A percentile compares a stretch with the other conserved stretches of the same genome.
phyloP scores from a whole-genome alignment of 2,888 invertebrate genomes.

The Caenorhabditis becei region DNA sequence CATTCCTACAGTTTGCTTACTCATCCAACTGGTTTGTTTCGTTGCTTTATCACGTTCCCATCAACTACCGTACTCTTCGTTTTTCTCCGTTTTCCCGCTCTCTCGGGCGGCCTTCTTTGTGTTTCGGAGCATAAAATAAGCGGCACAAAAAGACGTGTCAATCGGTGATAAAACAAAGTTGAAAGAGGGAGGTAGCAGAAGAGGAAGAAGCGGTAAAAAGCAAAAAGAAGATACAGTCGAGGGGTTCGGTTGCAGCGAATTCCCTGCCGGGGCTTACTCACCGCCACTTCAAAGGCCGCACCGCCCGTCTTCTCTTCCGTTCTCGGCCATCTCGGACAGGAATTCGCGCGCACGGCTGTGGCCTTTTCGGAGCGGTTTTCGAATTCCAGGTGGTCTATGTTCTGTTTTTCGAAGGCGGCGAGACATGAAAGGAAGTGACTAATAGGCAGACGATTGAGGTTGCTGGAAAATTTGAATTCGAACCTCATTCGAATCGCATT shows the following conservation, averaged over 20 bases:
- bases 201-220: background rate
- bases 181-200: background rate
- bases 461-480: constrained; percentile 7
- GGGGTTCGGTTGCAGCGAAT: background rate
- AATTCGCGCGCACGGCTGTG: background rate
- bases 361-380: background rate
- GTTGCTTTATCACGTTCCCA: background rate
- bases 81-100: background rate
- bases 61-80: constrained; percentile 4
- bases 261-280: background rate
- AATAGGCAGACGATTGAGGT: constrained; percentile 13
- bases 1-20: too few relatives aligned
- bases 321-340: constrained; percentile 12
- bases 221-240: constrained; percentile 1
- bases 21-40: too few relatives aligned
- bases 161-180: constrained; percentile 23
- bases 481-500: background rate
- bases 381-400: constrained; percentile 40
- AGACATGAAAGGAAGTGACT: constrained; percentile 33
- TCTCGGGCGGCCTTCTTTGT: constrained; percentile 3
- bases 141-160: constrained; percentile 11
- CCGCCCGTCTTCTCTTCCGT: constrained; percentile 8
- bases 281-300: constrained; percentile 10
- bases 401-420: constrained; percentile 16
- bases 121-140: constrained; percentile 13